Conservation (phyloP, 2,113 vertebrate species). For the Crotalus tigris region DNA sequence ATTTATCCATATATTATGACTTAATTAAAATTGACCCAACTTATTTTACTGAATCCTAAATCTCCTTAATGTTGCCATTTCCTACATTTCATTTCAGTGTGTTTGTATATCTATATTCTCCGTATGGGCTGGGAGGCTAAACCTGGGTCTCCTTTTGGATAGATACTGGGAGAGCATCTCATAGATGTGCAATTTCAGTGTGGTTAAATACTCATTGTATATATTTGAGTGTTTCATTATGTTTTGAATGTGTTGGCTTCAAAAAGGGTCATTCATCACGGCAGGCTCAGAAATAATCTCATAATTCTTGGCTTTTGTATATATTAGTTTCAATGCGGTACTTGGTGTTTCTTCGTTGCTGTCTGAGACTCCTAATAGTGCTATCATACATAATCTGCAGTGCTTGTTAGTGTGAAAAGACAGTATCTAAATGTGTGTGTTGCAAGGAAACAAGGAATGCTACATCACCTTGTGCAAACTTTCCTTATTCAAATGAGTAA, state of each 20-base stretch:
- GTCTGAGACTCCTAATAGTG: constrained; percentile 24
- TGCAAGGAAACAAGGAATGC: background rate
- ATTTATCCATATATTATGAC: constrained; percentile 2
- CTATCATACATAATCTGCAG: background rate
- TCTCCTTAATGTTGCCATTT: constrained; percentile 38
- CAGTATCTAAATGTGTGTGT: constrained; percentile 7
- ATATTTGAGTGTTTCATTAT: constrained; percentile 11
- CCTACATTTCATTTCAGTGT: constrained; percentile 40
- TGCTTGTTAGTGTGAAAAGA: background rate
- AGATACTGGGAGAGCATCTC: rapidly evolving
- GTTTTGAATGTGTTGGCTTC: constrained; percentile 35
- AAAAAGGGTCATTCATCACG: background rate
- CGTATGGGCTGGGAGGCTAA: constrained; percentile 8
- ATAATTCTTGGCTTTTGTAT: constrained; percentile 10
- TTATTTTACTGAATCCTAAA: constrained; percentile 52
- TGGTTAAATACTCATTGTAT: constrained; percentile 16
- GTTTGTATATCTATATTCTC: constrained; percentile 19
- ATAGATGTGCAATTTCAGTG: constrained; percentile 10
- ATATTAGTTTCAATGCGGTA: constrained; percentile 22
- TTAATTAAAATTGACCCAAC: constrained; percentile 33
- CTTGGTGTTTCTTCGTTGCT: constrained; percentile 49
- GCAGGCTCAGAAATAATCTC: constrained; percentile 41
- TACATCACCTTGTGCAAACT: background rate
- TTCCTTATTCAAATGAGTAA: constrained; percentile 15
- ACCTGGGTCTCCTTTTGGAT: background rate